These are phyloP conservation scores for Agrochola lychnidis DNA, from an alignment of 2,888 invertebrate genomes.

Conservation along the genomic window DNA sequence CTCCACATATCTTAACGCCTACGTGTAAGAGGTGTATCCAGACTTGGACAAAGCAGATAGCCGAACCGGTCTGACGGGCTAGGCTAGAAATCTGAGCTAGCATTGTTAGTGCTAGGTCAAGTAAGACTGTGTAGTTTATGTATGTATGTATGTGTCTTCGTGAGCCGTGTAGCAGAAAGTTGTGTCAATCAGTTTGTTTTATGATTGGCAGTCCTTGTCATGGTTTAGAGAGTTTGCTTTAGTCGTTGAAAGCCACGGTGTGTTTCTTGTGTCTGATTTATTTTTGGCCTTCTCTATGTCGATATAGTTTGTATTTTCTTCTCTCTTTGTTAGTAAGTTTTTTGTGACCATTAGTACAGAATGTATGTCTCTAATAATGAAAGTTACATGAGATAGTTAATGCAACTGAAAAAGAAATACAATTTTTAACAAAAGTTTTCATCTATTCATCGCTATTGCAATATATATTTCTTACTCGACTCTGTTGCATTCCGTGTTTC, in stretches of 20 bases:
- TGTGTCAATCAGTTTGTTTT: slow-evolving; percentile 36
- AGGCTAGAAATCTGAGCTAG: slow-evolving; percentile 81
- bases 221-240: slow-evolving; percentile 15
- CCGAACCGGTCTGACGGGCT: slow-evolving; percentile 78
- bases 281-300: neutral
- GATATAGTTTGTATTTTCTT: neutral
- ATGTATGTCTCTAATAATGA: neutral
- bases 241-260: neutral
- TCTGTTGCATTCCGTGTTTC: neutral
- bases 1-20: slow-evolving; percentile 68
- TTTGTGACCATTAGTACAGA: too few species aligned
- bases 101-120: slow-evolving; percentile 82
- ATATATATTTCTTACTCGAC: neutral
- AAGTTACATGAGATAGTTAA: neutral
- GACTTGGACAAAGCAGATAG: slow-evolving; percentile 66
- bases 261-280: neutral
- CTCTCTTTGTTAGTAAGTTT: neutral
- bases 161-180: slow-evolving; percentile 16
- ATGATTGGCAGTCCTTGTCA: slow-evolving; percentile 28
- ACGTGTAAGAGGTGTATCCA: slow-evolving; percentile 64
- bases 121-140: slow-evolving; percentile 31
- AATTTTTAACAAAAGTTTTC: neutral
- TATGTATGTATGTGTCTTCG: slow-evolving; percentile 12
- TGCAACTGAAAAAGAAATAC: neutral
- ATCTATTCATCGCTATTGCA: neutral